A percentile compares a stretch with the other conserved stretches of the same genome.
phyloP scores from a whole-genome alignment of 2,797 vertebrate genomes.

The Protonibea diacanthus region DNA sequence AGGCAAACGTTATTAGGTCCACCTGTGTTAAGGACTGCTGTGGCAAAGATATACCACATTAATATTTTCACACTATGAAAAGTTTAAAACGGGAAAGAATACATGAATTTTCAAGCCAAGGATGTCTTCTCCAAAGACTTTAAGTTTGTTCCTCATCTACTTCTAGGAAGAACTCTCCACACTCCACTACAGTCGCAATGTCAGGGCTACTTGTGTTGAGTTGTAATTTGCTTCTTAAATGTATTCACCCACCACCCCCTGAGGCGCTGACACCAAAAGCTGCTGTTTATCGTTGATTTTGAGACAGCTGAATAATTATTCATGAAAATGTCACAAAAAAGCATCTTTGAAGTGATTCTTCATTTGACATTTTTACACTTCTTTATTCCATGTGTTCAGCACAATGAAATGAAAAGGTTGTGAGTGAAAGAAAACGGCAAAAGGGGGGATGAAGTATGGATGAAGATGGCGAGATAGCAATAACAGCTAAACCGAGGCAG shows the following conservation, averaged over 20 bases:
- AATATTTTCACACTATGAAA: not conserved
- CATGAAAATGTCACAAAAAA: conserved; percentile 44
- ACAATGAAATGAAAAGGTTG: conserved; percentile 37
- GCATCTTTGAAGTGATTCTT: conserved; percentile 37
- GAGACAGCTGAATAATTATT: conserved; percentile 40
- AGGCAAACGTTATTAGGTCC: not conserved
- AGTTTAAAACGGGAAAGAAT: not conserved
- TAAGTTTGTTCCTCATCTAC: not conserved
- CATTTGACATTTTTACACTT: conserved; percentile 28
- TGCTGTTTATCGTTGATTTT: conserved; percentile 31
- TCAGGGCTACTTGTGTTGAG: not conserved
- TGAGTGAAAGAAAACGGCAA: not conserved
- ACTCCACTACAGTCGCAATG: not conserved
- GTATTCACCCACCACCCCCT: conserved; percentile 9
- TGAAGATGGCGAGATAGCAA: conserved; percentile 46
- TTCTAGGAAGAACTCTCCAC: not conserved
- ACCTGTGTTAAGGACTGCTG: not conserved
- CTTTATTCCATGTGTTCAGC: conserved; percentile 7
- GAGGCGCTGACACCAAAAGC: conserved; percentile 14
- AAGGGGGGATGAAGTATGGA: conserved; percentile 35
- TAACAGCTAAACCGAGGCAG: conserved; percentile 29
- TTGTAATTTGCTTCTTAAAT: conserved; percentile 14
- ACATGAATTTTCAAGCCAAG: not conserved
- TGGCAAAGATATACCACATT: not conserved
- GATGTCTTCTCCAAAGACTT: not conserved